These are phyloP conservation scores for Apostichopus californicus DNA, from an alignment of 35 echinoderm and acorn worm genomes.

Conservation along the genomic window DNA sequence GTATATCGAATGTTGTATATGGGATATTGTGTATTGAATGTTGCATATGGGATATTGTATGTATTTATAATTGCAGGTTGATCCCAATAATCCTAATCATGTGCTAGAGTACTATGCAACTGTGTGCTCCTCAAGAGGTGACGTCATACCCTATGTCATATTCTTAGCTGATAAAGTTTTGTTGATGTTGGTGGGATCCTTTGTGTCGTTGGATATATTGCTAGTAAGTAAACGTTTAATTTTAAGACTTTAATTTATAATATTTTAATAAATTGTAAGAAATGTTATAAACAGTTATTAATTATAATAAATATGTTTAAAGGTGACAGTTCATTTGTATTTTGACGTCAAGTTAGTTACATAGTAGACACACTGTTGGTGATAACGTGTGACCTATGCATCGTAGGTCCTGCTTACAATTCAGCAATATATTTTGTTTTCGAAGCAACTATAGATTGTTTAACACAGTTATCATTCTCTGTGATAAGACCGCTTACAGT, in stretches of 20 bases:
- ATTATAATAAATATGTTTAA: background rate
- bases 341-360: background rate
- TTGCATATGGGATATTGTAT: background rate
- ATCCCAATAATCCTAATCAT: background rate
- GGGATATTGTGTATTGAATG: background rate
- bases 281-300: background rate
- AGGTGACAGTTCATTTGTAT: background rate
- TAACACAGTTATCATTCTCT: too few relatives aligned
- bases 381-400: background rate
- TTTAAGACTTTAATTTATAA: background rate
- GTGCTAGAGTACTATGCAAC: background rate
- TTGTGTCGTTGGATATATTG: background rate
- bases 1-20: background rate
- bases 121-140: background rate
- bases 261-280: background rate
- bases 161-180: background rate
- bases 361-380: background rate
- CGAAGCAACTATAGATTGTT: too few relatives aligned
- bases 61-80: background rate
- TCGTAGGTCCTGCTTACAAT: too few relatives aligned
- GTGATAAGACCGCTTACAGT: too few relatives aligned
- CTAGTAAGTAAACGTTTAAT: background rate
- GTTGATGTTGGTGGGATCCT: background rate
- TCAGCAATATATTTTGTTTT: too few relatives aligned
- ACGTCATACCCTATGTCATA: background rate